Conservation (phyloP, 2,113 vertebrate species). For the Euleptes europaea region DNA sequence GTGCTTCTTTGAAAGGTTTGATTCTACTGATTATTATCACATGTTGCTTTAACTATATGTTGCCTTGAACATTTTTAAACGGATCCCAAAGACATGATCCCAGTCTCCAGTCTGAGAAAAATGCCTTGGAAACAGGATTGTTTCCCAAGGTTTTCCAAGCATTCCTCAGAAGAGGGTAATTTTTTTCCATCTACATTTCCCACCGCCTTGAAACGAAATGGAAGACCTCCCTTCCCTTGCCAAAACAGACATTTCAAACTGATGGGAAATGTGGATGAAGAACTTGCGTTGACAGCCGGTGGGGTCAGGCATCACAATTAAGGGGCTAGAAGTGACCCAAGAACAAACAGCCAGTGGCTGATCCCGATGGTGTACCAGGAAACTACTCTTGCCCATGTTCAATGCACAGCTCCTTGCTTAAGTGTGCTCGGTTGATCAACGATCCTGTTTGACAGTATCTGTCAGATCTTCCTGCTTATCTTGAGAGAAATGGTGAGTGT, state of each 20-base stretch:
- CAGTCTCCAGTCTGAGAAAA: constrained; percentile 13
- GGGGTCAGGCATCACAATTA: background rate
- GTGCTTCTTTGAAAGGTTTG: too few relatives aligned
- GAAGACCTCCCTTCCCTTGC: background rate
- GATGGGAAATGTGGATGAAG: background rate
- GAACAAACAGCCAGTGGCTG: background rate
- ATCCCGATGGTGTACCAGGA: too few relatives aligned
- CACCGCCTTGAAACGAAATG: background rate
- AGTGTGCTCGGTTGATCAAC: background rate
- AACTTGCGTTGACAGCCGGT: background rate
- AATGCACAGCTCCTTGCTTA: background rate
- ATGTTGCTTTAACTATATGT: too few relatives aligned
- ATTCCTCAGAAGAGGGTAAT: constrained; percentile 16
- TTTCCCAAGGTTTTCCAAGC: constrained; percentile 32
- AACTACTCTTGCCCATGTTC: background rate
- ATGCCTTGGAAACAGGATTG: constrained; percentile 16
- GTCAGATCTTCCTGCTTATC: constrained; percentile 24
- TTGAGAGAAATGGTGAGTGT: constrained; percentile 47
- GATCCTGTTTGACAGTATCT: background rate
- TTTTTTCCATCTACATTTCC: constrained; percentile 12
- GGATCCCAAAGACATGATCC: too few relatives aligned
- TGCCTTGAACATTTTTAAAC: too few relatives aligned
- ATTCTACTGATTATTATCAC: too few relatives aligned
- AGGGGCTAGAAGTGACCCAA: background rate
- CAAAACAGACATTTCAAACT: background rate